phyloP scores from a whole-genome alignment of 35 echinoderm and acorn worm genomes.

The Chiridota heheva region DNA sequence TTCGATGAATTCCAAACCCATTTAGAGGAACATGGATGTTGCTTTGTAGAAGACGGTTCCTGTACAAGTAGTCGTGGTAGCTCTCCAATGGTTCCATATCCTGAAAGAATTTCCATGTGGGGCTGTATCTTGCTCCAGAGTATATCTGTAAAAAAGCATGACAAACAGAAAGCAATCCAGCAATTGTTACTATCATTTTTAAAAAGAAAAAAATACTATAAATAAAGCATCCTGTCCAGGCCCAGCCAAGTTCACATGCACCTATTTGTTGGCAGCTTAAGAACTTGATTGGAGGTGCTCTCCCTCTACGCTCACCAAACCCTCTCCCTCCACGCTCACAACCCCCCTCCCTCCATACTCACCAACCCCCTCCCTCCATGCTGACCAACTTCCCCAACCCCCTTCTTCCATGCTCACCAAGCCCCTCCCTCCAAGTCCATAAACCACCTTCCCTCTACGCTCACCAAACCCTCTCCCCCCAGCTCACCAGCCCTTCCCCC shows the following conservation, averaged over 20 bases:
- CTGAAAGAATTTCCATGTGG: not conserved
- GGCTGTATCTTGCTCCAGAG: constrained; percentile 1
- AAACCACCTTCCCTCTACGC: no score
- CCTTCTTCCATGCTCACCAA: no score
- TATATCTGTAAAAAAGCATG: not conserved
- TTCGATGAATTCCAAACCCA: constrained; percentile 1
- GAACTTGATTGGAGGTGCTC: no score
- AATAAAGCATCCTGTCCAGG: not conserved
- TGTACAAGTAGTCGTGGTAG: constrained; percentile 30
- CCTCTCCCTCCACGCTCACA: no score
- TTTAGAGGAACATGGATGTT: constrained; percentile 7
- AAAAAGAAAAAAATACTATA: not conserved
- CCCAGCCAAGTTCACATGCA: not conserved
- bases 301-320: no score
- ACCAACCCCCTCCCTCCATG: no score
- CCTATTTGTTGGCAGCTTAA: not conserved
- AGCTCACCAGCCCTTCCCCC: no score
- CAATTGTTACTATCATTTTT: not conserved
- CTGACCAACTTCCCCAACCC: no score
- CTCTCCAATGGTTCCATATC: not conserved
- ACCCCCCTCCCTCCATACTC: no score
- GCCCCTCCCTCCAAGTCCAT: no score
- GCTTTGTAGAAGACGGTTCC: not conserved
- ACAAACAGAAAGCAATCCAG: not conserved
- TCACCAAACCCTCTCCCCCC: no score